phyloP scores from a whole-genome alignment of 2,113 vertebrate genomes.

The Myotis brandtii region DNA sequence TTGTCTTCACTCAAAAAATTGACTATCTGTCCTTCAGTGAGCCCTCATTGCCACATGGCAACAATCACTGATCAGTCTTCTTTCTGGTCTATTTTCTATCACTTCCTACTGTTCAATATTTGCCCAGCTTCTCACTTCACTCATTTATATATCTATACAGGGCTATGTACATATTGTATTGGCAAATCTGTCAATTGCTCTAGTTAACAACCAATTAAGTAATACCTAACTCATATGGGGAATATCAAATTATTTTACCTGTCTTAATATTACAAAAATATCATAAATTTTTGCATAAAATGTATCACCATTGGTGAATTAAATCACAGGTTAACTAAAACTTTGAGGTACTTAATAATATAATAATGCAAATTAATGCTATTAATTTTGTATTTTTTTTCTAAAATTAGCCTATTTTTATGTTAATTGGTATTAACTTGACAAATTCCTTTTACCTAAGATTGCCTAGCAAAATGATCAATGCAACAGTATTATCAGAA shows the following conservation, averaged over 20 bases:
- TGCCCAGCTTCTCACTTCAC: background rate
- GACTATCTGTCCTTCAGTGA: background rate
- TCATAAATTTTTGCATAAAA: background rate
- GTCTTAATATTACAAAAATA: background rate
- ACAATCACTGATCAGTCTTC: background rate
- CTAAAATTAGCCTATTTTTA: background rate
- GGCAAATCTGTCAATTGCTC: background rate
- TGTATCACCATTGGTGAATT: background rate
- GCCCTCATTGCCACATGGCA: background rate
- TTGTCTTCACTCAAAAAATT: background rate
- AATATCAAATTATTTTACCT: background rate
- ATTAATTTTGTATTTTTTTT: constrained; percentile 34
- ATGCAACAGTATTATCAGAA: background rate
- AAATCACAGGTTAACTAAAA: background rate
- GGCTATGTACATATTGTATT: background rate
- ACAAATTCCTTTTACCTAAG: background rate
- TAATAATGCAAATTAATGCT: background rate
- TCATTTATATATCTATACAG: background rate
- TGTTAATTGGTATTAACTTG: background rate
- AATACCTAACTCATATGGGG: background rate
- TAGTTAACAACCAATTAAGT: background rate
- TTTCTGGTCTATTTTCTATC: background rate
- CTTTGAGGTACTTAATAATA: background rate
- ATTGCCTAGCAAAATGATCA: constrained; percentile 12
- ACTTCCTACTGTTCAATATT: background rate